Evolutionary conservation across 2,888 invertebrate genomes (phyloP), one percentile per base, ranked within the genome.

Genomic region (Epistrophe grossulariae): DNA sequence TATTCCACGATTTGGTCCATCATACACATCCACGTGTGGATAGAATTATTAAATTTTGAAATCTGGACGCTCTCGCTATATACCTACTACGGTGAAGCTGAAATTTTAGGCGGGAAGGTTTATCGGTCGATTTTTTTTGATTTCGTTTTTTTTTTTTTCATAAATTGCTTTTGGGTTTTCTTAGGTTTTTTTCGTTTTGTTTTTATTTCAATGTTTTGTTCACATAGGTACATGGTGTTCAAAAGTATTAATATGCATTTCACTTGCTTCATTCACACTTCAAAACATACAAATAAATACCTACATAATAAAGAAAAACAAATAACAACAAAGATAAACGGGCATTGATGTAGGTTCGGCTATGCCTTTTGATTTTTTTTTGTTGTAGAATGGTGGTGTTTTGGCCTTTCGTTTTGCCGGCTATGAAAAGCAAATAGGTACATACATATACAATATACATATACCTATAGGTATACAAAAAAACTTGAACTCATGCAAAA

Each of bases 271-370:
- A 77, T 76, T 72, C 60, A 72, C 59, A 77, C 60, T 35, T 76
- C 59, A 13, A 17, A 13, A n/a, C 17, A 19, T 15, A 43, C 15
- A 15, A 19, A 28, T 1, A 13, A 35, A 59, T 59, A 66, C 3
- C 31, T 4, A 31, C 5, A 31, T 0, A 4, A 31, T n/a, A 48
- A 64, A 31, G n/a, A 45, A 45, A 28, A 48, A 48, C 11, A 31
- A 66, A 45, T 17, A 45, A 31, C 10, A 64, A 50, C 10, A 64
- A 48, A 43, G 40, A 72, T 31, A 82, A 68, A 13, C 9, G 15
- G 11, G 35, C 19, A 80, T 84, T 84, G 80, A 45, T 77, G 76
- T 84, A 80, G 84, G 84, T 80, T 84, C 80, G 71, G 74, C 66
- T 66, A n/a, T 57, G 5, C 11, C 50, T 43, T 52, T 50, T 48